Conservation (phyloP, 2,113 vertebrate species). For the Scartelaos histophorus region DNA sequence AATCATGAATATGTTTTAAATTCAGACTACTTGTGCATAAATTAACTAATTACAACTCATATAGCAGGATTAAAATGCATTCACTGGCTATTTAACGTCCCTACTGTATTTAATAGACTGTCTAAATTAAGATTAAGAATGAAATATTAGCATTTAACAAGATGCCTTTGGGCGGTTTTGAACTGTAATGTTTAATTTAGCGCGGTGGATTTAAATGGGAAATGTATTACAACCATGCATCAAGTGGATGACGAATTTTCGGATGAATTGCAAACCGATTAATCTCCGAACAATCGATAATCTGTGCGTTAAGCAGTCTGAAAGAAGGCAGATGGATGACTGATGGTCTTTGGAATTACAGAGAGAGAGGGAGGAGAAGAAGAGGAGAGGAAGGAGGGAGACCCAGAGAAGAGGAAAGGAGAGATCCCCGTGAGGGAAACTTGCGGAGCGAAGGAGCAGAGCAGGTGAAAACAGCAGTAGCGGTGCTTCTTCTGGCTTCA, state of each 20-base stretch:
- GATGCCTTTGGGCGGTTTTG: background rate
- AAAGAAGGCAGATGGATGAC: conserved; percentile 17
- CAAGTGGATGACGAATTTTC: background rate
- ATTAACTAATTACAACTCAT: background rate
- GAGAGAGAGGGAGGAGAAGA: conserved; percentile 4
- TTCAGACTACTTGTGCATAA: background rate
- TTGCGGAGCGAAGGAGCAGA: conserved; percentile 61
- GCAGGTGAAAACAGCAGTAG: conserved; percentile 51
- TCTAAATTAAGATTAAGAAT: background rate
- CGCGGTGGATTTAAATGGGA: background rate
- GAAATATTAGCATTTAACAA: background rate
- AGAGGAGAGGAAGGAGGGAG: background rate
- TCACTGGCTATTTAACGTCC: background rate
- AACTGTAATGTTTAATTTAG: background rate
- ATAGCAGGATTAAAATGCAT: background rate
- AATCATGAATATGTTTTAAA: background rate
- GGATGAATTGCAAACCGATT: conserved; percentile 25
- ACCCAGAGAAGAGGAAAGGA: conserved; percentile 2
- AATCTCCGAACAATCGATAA: conserved; percentile 57
- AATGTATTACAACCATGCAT: background rate
- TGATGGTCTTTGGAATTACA: background rate
- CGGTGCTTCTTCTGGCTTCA: conserved; percentile 37
- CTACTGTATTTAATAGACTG: background rate
- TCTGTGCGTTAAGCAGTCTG: conserved; percentile 20
- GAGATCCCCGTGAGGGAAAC: conserved; percentile 47